phyloP scores from a whole-genome alignment of 1,140 invertebrate species.

The Drosophila jambulina region DNA sequence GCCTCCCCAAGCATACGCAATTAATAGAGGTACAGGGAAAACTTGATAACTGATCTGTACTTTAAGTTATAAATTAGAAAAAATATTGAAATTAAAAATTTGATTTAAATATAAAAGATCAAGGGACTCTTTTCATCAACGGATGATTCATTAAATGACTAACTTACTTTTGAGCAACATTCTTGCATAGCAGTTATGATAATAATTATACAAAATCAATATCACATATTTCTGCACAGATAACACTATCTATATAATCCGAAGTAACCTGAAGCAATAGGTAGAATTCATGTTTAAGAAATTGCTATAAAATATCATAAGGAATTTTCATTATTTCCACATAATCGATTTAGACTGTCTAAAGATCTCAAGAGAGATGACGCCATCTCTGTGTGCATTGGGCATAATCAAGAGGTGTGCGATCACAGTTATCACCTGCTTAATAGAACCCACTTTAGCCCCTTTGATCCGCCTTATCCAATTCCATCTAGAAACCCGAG shows the following conservation, averaged over 20 bases:
- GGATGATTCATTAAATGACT: background rate
- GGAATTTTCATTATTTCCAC: background rate
- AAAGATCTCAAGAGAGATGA: slow-evolving; percentile 15
- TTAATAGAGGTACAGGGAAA: background rate
- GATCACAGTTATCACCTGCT: slow-evolving; percentile 21
- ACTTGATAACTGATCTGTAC: background rate
- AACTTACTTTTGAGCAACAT: background rate
- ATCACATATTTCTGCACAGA: background rate
- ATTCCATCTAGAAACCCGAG: background rate
- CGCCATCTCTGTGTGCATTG: slow-evolving; percentile 8
- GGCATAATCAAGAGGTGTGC: slow-evolving; percentile 3
- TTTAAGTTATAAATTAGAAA: background rate
- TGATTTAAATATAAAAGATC: background rate
- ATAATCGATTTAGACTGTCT: background rate
- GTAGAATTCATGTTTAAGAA: too few relatives aligned
- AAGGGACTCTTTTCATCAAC: background rate
- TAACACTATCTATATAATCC: background rate
- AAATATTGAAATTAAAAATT: background rate
- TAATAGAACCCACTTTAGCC: slow-evolving; percentile 3
- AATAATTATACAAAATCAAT: too few relatives aligned
- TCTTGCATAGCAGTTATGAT: too few relatives aligned
- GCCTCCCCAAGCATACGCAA: slow-evolving; percentile 7
- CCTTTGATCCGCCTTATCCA: background rate
- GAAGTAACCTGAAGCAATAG: background rate
- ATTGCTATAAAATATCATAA: background rate